Base-by-base conservation (phyloP, 2,888 invertebrate genomes). In the Macaria notata region DNA sequence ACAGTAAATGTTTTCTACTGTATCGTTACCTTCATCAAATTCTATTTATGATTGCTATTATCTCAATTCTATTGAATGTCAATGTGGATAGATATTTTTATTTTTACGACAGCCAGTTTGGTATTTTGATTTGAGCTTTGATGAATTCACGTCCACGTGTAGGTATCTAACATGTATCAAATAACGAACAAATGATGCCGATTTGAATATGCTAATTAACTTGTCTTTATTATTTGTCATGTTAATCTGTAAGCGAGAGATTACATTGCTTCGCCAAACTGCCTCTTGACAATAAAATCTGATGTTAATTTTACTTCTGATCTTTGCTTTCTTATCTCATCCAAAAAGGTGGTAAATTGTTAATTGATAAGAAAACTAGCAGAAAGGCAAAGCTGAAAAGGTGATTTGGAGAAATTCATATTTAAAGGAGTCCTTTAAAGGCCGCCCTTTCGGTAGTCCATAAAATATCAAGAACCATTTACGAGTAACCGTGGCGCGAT, bases 161-260 rank as follows among this genome's bases (percentile, higher is more conserved):
- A 33, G 49, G 43, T 19, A 19, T 19, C 19, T 19, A 19, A 19
- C 19, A 19, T 19, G 19, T 46, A 42, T 31, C 33, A 33, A 31
- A 9, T 45, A 49, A 46, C 53, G 39, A 54, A 54, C 54, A 50
- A 58, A 54, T 9, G 44, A 54, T 45, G 9, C 19, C 19, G 31
- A 59, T 59, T 48, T 59, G 31, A 54, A 51, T 58, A 58, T 54
- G 54, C 39, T 54, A 54, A 50, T 58, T 43, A 3, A 49, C 38
- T 46, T 41, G 38, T 50, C 31, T 54, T 36, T 46, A 44, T 59
- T 50, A 50, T 58, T 54, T 49, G 44, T 54, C 46, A 49, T 49
- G 19, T 9, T 58, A 49, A 49, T 50, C 30, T 36, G 1, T 43
- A 50, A 44, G 46, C 53, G 48, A 29, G 48, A 46, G 33, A 52